phyloP scores from a whole-genome alignment of 2,113 vertebrate genomes.

The Notechis scutatus region DNA sequence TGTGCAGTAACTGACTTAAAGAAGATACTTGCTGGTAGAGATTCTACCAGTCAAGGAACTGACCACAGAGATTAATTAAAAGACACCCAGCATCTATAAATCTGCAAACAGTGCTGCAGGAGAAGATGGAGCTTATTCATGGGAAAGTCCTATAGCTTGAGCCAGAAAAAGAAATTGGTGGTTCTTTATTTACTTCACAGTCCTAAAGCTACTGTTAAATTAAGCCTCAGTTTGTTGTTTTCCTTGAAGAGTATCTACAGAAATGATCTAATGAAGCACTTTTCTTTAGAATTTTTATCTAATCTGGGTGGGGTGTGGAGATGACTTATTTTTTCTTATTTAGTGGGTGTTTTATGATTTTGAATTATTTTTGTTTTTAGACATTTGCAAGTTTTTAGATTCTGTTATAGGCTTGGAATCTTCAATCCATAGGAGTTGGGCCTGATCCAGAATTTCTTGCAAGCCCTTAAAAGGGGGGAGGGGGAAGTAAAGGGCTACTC shows the following conservation, averaged over 20 bases:
- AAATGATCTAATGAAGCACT: constrained; percentile 11
- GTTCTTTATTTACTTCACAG: constrained; percentile 31
- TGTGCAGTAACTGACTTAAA: neutral
- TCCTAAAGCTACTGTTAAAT: constrained; percentile 30
- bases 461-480: neutral
- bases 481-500: no score
- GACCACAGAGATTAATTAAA: neutral
- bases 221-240: constrained; percentile 29
- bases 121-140: constrained; percentile 9
- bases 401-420: neutral
- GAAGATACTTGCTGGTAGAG: neutral
- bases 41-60: constrained; percentile 19
- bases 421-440: neutral
- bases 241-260: neutral
- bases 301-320: neutral
- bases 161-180: neutral
- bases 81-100: constrained; percentile 28
- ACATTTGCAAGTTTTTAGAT: neutral
- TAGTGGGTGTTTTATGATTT: neutral
- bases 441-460: neutral
- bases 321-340: neutral
- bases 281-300: neutral
- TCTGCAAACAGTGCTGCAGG: constrained; percentile 7
- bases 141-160: neutral
- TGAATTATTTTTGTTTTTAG: neutral